Percentiles rank a stretch among this genome's conserved stretches.
These are phyloP conservation scores for Macquaria ambigua DNA, from an alignment of 2,113 vertebrate species.

Conservation along the genomic window DNA sequence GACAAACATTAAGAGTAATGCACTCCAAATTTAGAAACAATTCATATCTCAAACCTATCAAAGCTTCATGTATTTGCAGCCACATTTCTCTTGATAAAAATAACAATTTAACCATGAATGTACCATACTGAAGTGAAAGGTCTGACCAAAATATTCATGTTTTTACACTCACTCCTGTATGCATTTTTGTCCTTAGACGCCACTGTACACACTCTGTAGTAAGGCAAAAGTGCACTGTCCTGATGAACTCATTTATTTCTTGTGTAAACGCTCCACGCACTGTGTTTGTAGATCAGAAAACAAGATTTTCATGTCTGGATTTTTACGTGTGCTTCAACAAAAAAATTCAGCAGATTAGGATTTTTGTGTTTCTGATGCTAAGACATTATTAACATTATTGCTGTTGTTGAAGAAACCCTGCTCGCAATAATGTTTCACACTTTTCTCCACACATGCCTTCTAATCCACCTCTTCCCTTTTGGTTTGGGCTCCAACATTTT, in stretches of 20 bases:
- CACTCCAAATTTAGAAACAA: neutral
- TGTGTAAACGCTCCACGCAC: neutral
- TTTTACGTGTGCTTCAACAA: conserved; percentile 9
- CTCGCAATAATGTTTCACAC: conserved; percentile 71
- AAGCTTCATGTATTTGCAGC: neutral
- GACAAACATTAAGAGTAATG: neutral
- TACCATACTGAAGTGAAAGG: neutral
- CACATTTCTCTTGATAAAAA: neutral
- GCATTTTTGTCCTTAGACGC: conserved; percentile 27
- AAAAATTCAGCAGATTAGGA: conserved; percentile 2
- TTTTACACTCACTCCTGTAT: neutral
- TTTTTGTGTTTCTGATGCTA: conserved; percentile 44
- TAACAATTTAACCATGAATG: neutral
- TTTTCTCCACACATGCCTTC: conserved; percentile 71
- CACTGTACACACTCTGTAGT: neutral
- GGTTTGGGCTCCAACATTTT: conserved; percentile 80
- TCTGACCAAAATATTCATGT: neutral
- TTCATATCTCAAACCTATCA: neutral
- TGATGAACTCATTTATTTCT: neutral
- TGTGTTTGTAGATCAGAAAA: conserved; percentile 34
- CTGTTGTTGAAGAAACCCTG: conserved; percentile 46
- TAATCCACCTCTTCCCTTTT: conserved; percentile 66
- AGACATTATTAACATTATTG: conserved; percentile 68
- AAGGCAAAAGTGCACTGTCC: neutral
- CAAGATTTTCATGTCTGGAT: conserved; percentile 25